Evolutionary conservation across 2,888 invertebrate genomes (phyloP), one percentile per base, ranked within the genome.

Genomic region (Julus scanicus): DNA sequence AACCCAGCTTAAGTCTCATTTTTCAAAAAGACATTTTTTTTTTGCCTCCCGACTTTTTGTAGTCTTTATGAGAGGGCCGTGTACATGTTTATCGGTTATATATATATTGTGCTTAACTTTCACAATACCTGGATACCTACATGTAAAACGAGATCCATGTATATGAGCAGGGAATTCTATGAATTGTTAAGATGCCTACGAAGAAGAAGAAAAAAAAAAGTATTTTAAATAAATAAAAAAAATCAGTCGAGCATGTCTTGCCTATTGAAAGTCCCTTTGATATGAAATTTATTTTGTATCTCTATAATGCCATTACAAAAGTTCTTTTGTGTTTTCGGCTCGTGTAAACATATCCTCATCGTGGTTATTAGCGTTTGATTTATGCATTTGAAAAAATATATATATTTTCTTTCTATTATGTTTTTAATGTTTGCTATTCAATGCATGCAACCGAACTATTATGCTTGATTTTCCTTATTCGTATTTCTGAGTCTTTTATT

Each of bases 61-160:
- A 63, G 63, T 63, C 63, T 63, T 63, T 63, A n/a, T 63, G 63
- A 63, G 63, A 63, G 63, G 63, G 63, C 63, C 63, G n/a, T 63
- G n/a, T 63, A 63, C 20, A n/a, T 63, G 63, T 63, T 63, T 63
- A n/a, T 20, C 17, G 63, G n/a, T 6, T 9, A 20, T n/a, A 63
- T 63, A 63, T 63, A 63, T 63, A 63, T 63, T 63, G 63, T 63
- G 63, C 63, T 63, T n/a, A 63, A 2, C 20, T 63, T 63, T 63
- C 63, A 63, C 63, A 63, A 63, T 63, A 63, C 63, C 63, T 63
- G 63, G 63, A 63, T 20, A 63, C 63, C 63, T 8, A 63, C 20
- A 63, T 63, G 63, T 63, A 63, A 63, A 63, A 63, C 63, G 63
- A 63, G 63, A 63, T 20, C 17, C n/a, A 29, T 29, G 29, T 29